Evolutionary conservation across 2,888 invertebrate genomes (phyloP).

Genomic region (Mystacides longicornis): DNA sequence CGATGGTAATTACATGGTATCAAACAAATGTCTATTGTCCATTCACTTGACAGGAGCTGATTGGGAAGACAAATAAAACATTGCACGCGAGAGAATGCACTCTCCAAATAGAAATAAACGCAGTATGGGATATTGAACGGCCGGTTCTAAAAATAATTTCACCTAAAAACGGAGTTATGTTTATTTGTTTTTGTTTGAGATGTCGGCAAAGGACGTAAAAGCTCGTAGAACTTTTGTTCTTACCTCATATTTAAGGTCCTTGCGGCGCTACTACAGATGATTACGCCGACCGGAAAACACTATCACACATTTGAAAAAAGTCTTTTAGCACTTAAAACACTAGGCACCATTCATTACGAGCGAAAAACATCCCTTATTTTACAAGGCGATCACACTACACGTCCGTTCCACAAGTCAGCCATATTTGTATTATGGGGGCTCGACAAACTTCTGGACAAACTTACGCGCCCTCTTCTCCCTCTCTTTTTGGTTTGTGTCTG

Average conservation of each 20-base stretch:
- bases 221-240: conserved; percentile 9
- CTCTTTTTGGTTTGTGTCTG: not conserved
- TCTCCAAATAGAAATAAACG: not conserved
- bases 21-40: not conserved
- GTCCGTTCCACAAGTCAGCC: conserved; percentile 17
- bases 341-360: conserved; percentile 19
- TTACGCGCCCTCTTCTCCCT: not conserved
- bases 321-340: conserved; percentile 18
- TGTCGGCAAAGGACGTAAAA: conserved; percentile 12
- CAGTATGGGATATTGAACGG: conserved; percentile 2
- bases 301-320: conserved; percentile 19
- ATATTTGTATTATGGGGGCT: conserved; percentile 17
- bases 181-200: conserved; percentile 19
- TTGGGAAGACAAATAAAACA: not conserved
- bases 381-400: conserved; percentile 15
- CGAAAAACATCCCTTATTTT: conserved; percentile 14
- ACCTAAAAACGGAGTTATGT: conserved; percentile 12
- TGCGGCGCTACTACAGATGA: conserved; percentile 16
- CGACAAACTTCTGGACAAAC: conserved; percentile 1
- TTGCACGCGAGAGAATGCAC: not conserved
- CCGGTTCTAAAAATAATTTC: conserved; percentile 20
- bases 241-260: conserved; percentile 20
- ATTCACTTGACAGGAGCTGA: not conserved
- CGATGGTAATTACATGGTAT: not conserved
- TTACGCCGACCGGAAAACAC: conserved; percentile 16